Conservation (phyloP, 2,888 invertebrate species). For the Drosophila atroscutellata region DNA sequence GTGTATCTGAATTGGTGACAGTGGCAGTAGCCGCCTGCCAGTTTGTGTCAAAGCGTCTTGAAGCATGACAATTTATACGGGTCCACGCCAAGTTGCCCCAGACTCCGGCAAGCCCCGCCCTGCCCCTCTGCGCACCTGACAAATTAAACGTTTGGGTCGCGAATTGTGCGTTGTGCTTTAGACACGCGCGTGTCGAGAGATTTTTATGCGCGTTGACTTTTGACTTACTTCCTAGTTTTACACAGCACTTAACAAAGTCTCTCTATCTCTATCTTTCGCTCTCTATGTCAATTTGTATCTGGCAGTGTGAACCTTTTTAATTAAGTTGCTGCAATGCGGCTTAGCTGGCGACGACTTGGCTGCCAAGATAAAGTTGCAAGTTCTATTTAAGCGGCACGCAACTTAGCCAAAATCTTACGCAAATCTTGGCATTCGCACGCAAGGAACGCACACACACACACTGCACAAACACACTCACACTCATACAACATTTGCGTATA, state of each 20-base stretch:
- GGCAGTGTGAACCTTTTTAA: slow-evolving; percentile 55
- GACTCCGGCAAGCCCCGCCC: not conserved
- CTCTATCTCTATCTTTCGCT: slow-evolving; percentile 1
- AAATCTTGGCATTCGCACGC: slow-evolving; percentile 55
- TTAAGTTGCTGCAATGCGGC: slow-evolving; percentile 68
- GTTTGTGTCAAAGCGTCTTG: slow-evolving; percentile 54
- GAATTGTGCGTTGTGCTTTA: slow-evolving; percentile 37
- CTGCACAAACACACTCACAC: slow-evolving; percentile 10
- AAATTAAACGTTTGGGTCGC: slow-evolving; percentile 39
- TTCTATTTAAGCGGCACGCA: slow-evolving; percentile 42
- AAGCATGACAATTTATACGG: slow-evolving; percentile 62
- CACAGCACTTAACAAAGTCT: slow-evolving; percentile 8
- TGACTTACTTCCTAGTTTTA: slow-evolving; percentile 35
- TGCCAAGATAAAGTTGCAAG: slow-evolving; percentile 62
- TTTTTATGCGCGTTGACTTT: slow-evolving; percentile 70
- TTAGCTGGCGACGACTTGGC: slow-evolving; percentile 54
- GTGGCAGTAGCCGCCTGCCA: slow-evolving; percentile 36
- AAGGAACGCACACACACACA: slow-evolving; percentile 15
- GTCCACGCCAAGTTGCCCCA: slow-evolving; percentile 52
- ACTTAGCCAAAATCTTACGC: slow-evolving; percentile 56
- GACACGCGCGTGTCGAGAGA: slow-evolving; percentile 60
- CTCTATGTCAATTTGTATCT: slow-evolving; percentile 2
- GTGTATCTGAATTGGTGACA: slow-evolving; percentile 23
- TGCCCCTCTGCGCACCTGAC: not conserved
- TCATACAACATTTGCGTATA: not conserved